Evolutionary conservation across 2,113 vertebrate species (phyloP).

Genomic region (Malurus cyaneus): DNA sequence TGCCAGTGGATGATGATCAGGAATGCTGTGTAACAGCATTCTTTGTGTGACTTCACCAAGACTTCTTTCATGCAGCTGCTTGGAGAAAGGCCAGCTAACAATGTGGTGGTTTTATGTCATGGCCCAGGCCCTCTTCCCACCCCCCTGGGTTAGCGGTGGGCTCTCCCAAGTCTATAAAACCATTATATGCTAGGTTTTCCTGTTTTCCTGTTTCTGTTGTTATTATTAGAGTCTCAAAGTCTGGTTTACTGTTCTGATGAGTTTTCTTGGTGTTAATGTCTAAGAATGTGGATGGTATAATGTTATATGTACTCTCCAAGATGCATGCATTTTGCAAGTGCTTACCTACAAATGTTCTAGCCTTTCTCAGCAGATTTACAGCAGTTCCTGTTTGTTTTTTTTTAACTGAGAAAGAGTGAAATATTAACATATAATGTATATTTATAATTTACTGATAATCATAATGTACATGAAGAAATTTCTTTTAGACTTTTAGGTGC

Average conservation of each 20-base stretch:
- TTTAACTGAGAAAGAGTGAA: not conserved
- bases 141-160: not conserved
- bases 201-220: not conserved
- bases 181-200: not conserved
- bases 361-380: not conserved
- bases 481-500: not conserved
- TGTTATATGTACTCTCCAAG: not conserved
- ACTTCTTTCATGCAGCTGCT: slow-evolving; percentile 69
- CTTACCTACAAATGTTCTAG: not conserved
- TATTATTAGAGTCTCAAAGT: not conserved
- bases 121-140: slow-evolving; percentile 5
- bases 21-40: slow-evolving; percentile 75
- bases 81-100: slow-evolving; percentile 65
- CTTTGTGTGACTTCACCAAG: slow-evolving; percentile 69
- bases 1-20: slow-evolving; percentile 61
- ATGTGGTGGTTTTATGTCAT: slow-evolving; percentile 56
- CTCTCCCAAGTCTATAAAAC: slow-evolving; percentile 51
- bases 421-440: not conserved
- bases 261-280: not conserved
- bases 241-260: not conserved
- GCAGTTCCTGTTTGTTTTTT: not conserved
- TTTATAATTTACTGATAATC: not conserved
- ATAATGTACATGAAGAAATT: not conserved
- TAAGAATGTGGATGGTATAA: not conserved
- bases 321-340: not conserved